Evolutionary conservation across 2,797 vertebrate genomes (phyloP).

Genomic region (Chaetodon trifasciatus): DNA sequence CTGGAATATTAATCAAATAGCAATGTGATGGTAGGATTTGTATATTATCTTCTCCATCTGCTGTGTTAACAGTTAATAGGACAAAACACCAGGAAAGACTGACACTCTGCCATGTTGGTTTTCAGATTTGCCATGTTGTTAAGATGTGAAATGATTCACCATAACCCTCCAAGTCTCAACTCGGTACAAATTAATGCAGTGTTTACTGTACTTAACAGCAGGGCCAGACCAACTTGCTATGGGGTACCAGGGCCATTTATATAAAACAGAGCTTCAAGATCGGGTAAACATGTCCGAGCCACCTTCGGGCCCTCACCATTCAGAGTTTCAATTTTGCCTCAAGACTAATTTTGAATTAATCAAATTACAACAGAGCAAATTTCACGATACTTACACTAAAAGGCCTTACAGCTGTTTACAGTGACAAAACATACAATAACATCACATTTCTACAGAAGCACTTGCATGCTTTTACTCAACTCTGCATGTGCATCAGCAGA

Average conservation of each 20-base stretch:
- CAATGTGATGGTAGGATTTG: background rate
- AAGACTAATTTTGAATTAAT: too few relatives aligned
- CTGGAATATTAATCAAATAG: conserved; percentile 5
- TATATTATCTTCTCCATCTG: background rate
- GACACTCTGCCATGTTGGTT: background rate
- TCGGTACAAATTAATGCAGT: background rate
- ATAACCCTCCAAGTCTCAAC: background rate
- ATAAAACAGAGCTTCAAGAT: too few relatives aligned
- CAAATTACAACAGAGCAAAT: too few relatives aligned
- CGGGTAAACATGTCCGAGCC: too few relatives aligned
- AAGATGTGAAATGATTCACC: background rate
- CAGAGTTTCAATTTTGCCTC: too few relatives aligned
- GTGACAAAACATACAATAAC: background rate
- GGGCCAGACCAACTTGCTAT: background rate
- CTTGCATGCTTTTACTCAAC: background rate
- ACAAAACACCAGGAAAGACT: conserved; percentile 6
- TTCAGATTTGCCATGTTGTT: background rate
- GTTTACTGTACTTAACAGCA: background rate
- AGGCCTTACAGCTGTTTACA: background rate
- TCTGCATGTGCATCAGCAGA: background rate
- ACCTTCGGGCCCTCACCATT: too few relatives aligned
- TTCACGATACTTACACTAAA: too few relatives aligned
- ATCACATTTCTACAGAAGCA: background rate
- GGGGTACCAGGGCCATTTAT: background rate
- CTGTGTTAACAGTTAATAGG: conserved; percentile 9